Percentiles rank a stretch among this genome's conserved stretches.
Conservation (phyloP, 2,113 vertebrate species). For the Phyllopteryx taeniolatus region DNA sequence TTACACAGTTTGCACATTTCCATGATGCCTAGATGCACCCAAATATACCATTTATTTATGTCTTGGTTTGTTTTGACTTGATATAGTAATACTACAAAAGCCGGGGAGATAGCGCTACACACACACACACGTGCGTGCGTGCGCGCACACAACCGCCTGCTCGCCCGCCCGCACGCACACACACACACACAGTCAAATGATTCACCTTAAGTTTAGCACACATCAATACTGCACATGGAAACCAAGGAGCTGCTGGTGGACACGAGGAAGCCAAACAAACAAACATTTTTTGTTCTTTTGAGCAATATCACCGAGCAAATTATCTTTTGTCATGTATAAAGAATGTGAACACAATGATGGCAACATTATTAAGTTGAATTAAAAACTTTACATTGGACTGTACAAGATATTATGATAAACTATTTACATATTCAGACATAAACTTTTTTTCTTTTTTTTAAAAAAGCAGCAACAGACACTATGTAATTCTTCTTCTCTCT, state of each 20-base stretch:
- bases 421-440: conserved; percentile 99
- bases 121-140: conserved; percentile 71
- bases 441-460: conserved; percentile 77
- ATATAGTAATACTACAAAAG: conserved; percentile 90
- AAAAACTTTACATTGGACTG: conserved; percentile 99
- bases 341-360: conserved; percentile 94
- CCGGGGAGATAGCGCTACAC: conserved; percentile 84
- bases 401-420: conserved; percentile 99
- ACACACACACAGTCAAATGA: conserved; percentile 74
- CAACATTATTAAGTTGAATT: conserved; percentile 95
- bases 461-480: conserved; percentile 99
- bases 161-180: not conserved
- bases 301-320: conserved; percentile 88
- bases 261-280: conserved; percentile 83
- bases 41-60: conserved; percentile 82
- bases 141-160: not conserved
- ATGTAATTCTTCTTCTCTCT: conserved; percentile 79
- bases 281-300: conserved; percentile 54
- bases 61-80: conserved; percentile 76
- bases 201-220: conserved; percentile 95
- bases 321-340: conserved; percentile 86
- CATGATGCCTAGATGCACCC: conserved; percentile 84
- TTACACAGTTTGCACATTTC: conserved; percentile 76
- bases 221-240: conserved; percentile 98
- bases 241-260: conserved; percentile 91